These are phyloP conservation scores for Tineola bisselliella DNA, from an alignment of 2,888 invertebrate species.

Conservation along the genomic window DNA sequence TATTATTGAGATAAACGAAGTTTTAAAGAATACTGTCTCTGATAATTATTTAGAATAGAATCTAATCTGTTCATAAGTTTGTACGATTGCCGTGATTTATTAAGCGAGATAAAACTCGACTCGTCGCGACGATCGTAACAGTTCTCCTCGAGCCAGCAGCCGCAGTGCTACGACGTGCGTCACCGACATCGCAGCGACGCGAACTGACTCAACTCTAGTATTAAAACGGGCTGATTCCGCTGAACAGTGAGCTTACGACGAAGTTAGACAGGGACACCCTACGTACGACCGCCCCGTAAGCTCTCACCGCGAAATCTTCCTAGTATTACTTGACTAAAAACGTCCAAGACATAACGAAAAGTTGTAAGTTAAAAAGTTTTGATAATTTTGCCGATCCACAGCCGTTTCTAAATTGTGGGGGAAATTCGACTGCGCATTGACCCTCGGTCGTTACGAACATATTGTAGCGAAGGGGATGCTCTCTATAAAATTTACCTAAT, in stretches of 20 bases:
- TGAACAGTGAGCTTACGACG: neutral
- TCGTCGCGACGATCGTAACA: constrained; percentile 51
- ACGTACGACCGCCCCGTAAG: constrained; percentile 25
- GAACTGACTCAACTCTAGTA: constrained; percentile 32
- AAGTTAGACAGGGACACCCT: neutral
- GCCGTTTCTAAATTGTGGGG: constrained; percentile 45
- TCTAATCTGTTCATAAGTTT: constrained; percentile 46
- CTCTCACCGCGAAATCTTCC: constrained; percentile 42
- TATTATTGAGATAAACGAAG: constrained; percentile 32
- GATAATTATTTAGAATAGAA: constrained; percentile 47
- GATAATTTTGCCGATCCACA: constrained; percentile 55
- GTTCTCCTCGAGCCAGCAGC: constrained; percentile 29
- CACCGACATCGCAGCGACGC: constrained; percentile 51
- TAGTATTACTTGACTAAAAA: constrained; percentile 28
- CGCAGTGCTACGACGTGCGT: constrained; percentile 39
- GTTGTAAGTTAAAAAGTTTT: constrained; percentile 64
- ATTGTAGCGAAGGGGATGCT: constrained; percentile 63
- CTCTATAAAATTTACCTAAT: constrained; percentile 61
- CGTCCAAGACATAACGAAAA: constrained; percentile 39
- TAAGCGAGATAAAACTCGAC: constrained; percentile 36
- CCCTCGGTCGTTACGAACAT: constrained; percentile 60
- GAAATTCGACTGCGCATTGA: constrained; percentile 52
- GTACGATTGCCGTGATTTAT: constrained; percentile 50
- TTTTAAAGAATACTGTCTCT: constrained; percentile 41
- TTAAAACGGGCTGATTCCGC: neutral